Base-by-base conservation (phyloP, 2,888 invertebrate genomes). In the Erebia aethiops region DNA sequence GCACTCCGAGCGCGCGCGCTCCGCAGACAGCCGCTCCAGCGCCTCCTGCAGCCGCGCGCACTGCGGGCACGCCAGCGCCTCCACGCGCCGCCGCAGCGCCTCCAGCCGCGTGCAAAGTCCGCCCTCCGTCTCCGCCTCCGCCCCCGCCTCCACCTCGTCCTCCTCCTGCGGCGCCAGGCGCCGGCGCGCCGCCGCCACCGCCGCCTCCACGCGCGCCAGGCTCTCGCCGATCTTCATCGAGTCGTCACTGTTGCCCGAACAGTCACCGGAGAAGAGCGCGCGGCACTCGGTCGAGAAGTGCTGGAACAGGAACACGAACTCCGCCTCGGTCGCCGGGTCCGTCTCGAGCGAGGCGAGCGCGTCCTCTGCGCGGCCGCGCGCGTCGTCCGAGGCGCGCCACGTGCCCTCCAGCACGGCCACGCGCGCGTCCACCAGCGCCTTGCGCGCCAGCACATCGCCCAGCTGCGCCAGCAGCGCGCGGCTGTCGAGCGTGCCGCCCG, bases 401-500 rank as follows among this genome's bases (percentile, higher is more conserved):
- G 94, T 94, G 71, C 95, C 95, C 77, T 94, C 95, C 63, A 96
- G 91, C 65, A 96, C 95, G 64, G 95, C 94, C 78, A 97, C 95
- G 79, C 96, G 94, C 69, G 97, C 96, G 88, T 97, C 96, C 69
- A 97, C 95, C 71, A 97, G 89, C 56, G 96, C 96, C 84, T 96
- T 96, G 78, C 96, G 96, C 46, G 96, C 96, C 63, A 96, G 92
- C 69, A 96, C 94, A 81, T 96, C 96, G 14, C 96, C 95, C 80
- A 96, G 96, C 82, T 96, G 96, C 58, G 93, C 91, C 70, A 96
- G 78, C 60, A 79, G 77, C 69, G 79, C 81, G 77, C 84, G 84
- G 74, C 81, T 79, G 79, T 81, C 84, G 74, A 79, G 76, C 80
- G 80, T 56, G 78, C 76, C 82, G 89, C 67, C 84, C 84, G 84